These are phyloP conservation scores for Pseudoips prasinana DNA, from an alignment of 2,888 invertebrate genomes.

Conservation along the genomic window DNA sequence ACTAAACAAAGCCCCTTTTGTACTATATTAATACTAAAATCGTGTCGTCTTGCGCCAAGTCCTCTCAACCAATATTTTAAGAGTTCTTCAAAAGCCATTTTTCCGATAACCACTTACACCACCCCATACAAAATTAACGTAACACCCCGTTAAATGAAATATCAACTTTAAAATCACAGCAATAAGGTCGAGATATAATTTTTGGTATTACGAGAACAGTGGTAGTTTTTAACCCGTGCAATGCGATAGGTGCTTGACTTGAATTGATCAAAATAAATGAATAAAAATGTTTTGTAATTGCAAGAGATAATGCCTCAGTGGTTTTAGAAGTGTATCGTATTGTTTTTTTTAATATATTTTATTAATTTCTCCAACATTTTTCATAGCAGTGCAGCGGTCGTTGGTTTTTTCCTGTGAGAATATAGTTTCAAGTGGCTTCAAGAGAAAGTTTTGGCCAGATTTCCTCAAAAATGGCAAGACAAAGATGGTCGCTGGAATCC, in stretches of 20 bases:
- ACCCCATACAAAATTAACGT: constrained; percentile 37
- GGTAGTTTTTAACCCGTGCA: constrained; percentile 44
- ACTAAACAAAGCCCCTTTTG: constrained; percentile 37
- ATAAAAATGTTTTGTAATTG: constrained; percentile 59
- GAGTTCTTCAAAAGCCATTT: constrained; percentile 66
- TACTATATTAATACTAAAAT: constrained; percentile 57
- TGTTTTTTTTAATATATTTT: constrained; percentile 49
- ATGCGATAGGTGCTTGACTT: constrained; percentile 73
- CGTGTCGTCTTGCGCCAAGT: constrained; percentile 42
- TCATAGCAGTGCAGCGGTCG: constrained; percentile 35
- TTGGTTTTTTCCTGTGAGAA: constrained; percentile 69
- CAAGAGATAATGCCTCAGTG: constrained; percentile 65
- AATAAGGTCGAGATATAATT: constrained; percentile 25
- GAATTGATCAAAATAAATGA: constrained; percentile 68
- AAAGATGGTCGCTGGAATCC: no score
- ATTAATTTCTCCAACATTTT: constrained; percentile 41
- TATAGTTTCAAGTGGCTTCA: constrained; percentile 40
- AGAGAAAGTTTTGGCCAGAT: constrained; percentile 27
- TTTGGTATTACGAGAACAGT: no score
- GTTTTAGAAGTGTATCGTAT: constrained; percentile 58
- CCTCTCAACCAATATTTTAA: constrained; percentile 57
- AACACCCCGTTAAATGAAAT: constrained; percentile 38
- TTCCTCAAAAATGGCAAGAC: no score
- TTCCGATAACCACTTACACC: constrained; percentile 68
- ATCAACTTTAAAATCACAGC: constrained; percentile 7